These are phyloP conservation scores for Oxyruncus cristatus DNA, from an alignment of 2,113 vertebrate species.

Conservation along the genomic window DNA sequence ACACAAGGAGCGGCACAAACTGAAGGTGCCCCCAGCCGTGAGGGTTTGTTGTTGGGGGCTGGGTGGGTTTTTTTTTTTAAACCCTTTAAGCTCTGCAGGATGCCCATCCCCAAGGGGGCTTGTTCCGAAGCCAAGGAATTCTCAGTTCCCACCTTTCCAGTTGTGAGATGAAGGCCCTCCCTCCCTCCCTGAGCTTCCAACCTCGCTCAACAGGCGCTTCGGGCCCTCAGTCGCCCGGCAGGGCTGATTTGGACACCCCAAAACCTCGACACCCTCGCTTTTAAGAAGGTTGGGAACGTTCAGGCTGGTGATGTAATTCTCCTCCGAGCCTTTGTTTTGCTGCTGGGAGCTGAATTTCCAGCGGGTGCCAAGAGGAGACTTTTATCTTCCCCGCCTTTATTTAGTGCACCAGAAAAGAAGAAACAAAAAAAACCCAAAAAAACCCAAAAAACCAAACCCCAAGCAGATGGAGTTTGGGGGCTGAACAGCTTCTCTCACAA, in stretches of 20 bases:
- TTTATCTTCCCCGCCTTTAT: slow-evolving; percentile 37
- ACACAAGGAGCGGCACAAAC: neutral
- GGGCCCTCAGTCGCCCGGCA: neutral
- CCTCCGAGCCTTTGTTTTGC: neutral
- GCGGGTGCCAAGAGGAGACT: slow-evolving; percentile 31
- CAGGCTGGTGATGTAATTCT: neutral
- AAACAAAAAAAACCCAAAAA: neutral
- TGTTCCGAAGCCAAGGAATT: neutral
- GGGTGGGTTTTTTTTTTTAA: no score
- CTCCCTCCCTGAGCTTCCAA: neutral
- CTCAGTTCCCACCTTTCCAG: neutral
- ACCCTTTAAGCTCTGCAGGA: no score
- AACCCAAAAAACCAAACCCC: neutral
- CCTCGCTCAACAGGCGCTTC: neutral
- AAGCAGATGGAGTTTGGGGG: slow-evolving; percentile 52
- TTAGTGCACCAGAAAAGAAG: neutral
- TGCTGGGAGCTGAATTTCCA: neutral
- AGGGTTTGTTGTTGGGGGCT: neutral
- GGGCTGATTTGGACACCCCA: neutral
- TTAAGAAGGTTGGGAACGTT: neutral
- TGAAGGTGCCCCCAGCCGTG: neutral
- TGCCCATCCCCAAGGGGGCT: neutral
- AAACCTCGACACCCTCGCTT: neutral
- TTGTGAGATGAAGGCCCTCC: neutral
- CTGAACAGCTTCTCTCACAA: slow-evolving; percentile 46